Evolutionary conservation across 2,113 vertebrate species (phyloP).

Genomic region (Delphinus delphis): DNA sequence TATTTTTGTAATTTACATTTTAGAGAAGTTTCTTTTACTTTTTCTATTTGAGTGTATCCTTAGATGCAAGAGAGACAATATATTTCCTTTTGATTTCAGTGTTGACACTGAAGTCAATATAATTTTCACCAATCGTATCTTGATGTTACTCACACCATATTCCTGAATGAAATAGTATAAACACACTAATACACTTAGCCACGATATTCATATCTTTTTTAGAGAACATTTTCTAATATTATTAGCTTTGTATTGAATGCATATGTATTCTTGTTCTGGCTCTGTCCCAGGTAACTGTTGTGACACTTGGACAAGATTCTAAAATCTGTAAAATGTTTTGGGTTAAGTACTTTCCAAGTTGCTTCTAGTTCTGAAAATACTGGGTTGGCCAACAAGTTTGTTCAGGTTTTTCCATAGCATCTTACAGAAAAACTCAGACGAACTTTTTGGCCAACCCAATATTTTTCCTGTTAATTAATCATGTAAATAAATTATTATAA

Average conservation of each 20-base stretch:
- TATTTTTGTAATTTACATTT: conserved; percentile 21
- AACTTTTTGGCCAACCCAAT: no score
- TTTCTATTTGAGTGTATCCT: background rate
- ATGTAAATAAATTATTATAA: conserved; percentile 8
- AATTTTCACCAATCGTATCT: background rate
- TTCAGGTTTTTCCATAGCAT: no score
- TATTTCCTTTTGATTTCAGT: background rate
- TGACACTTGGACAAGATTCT: background rate
- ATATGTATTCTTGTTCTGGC: background rate
- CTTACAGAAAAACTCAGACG: no score
- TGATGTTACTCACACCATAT: background rate
- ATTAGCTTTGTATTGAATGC: background rate
- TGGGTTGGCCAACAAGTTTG: no score
- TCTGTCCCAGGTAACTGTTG: background rate
- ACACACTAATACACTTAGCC: background rate
- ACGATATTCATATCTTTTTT: background rate
- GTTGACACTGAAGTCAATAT: background rate
- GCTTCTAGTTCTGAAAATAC: background rate
- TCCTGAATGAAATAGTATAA: background rate
- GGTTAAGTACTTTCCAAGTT: background rate
- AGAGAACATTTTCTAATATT: background rate
- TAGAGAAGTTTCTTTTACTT: background rate
- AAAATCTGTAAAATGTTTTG: background rate
- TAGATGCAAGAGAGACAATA: background rate
- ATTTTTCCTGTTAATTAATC: background rate